A percentile compares a stretch with the other conserved stretches of the same genome.
Conservation (phyloP, 2,888 invertebrate genomes). For the Embidobia sp. region DNA sequence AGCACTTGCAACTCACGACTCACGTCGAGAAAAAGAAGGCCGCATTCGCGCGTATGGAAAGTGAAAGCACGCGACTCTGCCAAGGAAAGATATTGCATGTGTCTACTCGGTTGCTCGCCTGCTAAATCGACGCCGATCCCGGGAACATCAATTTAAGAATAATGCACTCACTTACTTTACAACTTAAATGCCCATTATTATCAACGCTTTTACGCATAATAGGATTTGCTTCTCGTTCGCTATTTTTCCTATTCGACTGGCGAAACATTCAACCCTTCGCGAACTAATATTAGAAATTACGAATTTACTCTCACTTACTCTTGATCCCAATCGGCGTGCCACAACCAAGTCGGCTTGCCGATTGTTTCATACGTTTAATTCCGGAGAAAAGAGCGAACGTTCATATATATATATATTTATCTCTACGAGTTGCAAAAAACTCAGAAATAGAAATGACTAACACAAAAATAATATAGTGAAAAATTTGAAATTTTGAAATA, state of each 20-base stretch:
- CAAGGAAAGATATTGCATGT: slow-evolving; percentile 71
- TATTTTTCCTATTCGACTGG: slow-evolving; percentile 44
- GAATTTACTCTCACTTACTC: too few relatives aligned
- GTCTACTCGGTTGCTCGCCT: slow-evolving; percentile 43
- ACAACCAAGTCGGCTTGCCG: too few relatives aligned
- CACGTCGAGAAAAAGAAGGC: slow-evolving; percentile 62
- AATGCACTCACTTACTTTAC: slow-evolving; percentile 49
- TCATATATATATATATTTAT: too few relatives aligned
- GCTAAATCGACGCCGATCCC: slow-evolving; percentile 38
- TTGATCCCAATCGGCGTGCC: too few relatives aligned
- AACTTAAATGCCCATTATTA: slow-evolving; percentile 40
- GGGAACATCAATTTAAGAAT: slow-evolving; percentile 52
- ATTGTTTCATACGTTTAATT: too few relatives aligned
- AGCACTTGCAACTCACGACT: slow-evolving; percentile 54
- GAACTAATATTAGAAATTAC: too few relatives aligned
- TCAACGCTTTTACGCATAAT: slow-evolving; percentile 43
- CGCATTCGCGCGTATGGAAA: slow-evolving; percentile 71
- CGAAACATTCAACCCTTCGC: too few relatives aligned
- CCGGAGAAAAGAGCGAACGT: too few relatives aligned
- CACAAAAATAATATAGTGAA: too few relatives aligned
- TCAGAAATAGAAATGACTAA: too few relatives aligned
- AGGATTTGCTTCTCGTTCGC: slow-evolving; percentile 16
- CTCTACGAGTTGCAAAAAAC: too few relatives aligned
- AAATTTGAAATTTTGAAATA: too few relatives aligned
- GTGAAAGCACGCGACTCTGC: slow-evolving; percentile 73